These are phyloP conservation scores for Archegozetes longisetosus DNA, from an alignment of 1,140 invertebrate genomes.

Conservation along the genomic window DNA sequence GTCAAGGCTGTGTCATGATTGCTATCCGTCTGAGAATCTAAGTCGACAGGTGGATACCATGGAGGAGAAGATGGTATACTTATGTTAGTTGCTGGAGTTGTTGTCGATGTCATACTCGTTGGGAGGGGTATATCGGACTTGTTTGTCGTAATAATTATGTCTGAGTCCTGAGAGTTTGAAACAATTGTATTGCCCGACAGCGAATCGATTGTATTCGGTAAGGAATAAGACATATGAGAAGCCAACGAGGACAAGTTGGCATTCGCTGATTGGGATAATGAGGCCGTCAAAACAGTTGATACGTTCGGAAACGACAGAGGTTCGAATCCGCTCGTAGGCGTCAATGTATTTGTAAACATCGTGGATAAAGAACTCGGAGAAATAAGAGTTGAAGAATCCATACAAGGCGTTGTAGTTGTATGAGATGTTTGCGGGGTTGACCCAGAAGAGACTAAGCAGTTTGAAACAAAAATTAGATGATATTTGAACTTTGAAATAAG, in stretches of 20 bases:
- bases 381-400: not conserved
- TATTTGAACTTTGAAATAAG: too few species aligned
- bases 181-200: not conserved
- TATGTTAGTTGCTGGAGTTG: slow-evolving; percentile 2
- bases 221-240: not conserved
- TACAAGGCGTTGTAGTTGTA: not conserved
- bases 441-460: not conserved
- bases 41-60: slow-evolving; percentile 39
- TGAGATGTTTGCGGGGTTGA: not conserved
- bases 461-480: too few species aligned
- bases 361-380: too few species aligned
- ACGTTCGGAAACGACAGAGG: not conserved
- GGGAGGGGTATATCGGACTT: not conserved
- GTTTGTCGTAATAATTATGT: not conserved
- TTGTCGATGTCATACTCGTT: not conserved
- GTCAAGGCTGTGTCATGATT: slow-evolving; percentile 97
- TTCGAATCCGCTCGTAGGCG: not conserved
- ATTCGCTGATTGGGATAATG: not conserved
- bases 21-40: slow-evolving; percentile 90
- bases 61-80: slow-evolving; percentile 14
- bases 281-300: not conserved
- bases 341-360: not conserved
- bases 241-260: not conserved
- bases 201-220: not conserved
- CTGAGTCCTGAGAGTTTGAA: too few species aligned